Evolutionary conservation across 2,888 invertebrate species (phyloP), one percentile per base, ranked within the genome.

Genomic region (Polymixis flavicincta): DNA sequence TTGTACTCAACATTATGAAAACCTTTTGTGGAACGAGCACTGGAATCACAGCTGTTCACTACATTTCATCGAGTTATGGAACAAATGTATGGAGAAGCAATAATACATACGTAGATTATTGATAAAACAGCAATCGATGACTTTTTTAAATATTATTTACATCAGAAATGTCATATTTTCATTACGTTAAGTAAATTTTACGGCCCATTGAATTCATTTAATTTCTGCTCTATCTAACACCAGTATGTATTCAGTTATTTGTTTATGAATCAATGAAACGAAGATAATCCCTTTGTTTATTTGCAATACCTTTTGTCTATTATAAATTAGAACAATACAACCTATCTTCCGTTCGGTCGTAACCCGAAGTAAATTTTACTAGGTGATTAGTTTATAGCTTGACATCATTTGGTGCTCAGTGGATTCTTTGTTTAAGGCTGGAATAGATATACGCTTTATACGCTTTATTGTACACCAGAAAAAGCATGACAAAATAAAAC

Each of bases 181-280:
- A 54, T 32, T 8, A 4, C 17, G n/a, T 50, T 50, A 7, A 28
- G 7, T 42, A 19, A 25, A 32, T 32, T 48, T 9, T 3, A 25
- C 25, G 14, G 22, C 45, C 37, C 25, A 37, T 37, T 48, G 17
- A 61, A 55, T 55, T 64, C 6, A 19, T 37, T 55, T 76, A 45
- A 37, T 65, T 48, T 50, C 67, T 48, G 55, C 28, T 65, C 19
- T 28, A 65, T 19, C 2, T 37, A 37, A 65, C 67, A 77, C 25
- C 37, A 66, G 37, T 77, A 77, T 77, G n/a, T 37, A 28, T 42
- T 45, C 8, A 32, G 25, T 48, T 57, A 50, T 50, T 64, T 78
- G n/a, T 48, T 66, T 42, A 37, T n/a, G 14, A 77, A n/a, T 37
- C 48, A 66, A 65, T 50, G 37, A 19, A 19, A 3, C 8, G 17